Evolutionary conservation across 2,797 vertebrate genomes (phyloP), one percentile per base, ranked within the genome.

Genomic region (Hozukius guyotensis): DNA sequence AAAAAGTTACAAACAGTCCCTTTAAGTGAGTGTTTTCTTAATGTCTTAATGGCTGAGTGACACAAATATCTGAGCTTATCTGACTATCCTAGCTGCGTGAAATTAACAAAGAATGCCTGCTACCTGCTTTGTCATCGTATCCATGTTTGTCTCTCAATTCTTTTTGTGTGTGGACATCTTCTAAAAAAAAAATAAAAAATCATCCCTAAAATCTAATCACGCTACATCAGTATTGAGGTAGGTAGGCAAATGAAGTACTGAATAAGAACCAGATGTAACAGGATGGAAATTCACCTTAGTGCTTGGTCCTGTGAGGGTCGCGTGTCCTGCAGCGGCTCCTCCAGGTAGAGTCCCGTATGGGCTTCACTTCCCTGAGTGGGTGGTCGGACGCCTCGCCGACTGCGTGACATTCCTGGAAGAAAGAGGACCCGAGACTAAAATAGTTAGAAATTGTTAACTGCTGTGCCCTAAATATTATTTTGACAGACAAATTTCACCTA

Each of bases 281-380:
- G 18, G 25, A 61, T 0, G 52, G 9, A 56, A 29, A 62, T 25
- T 80, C 75, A 95, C 96, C 94, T 87, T 0, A 68, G 64, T 22
- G 61, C 56, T 70, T 77, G 88, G 72, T 90, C 83, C 61, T 92
- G 87, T 57, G 83, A 12, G 13, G 82, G 34, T 8, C 65, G 20
- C 1, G 42, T 72, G 67, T 94, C 91, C 60, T 93, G 91, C 53
- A 92, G 72, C 2, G 60, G 76, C 49, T 93, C 90, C 75, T 95
- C 94, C 67, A 88, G 76, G 72, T 92, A 89, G 38, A 92, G 67
- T 24, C 67, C 86, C 10, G 57, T 61, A 6, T 36, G 62, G 56
- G 75, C 75, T 22, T 87, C 93, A 42, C 87, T 83, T 69, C 83
- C 84, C 74, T 94, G 92, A 75, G 81, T 83, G 3, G 83, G 89